Base-by-base conservation (phyloP, 1,140 invertebrate species). In the Chrysomallon squamiferum region DNA sequence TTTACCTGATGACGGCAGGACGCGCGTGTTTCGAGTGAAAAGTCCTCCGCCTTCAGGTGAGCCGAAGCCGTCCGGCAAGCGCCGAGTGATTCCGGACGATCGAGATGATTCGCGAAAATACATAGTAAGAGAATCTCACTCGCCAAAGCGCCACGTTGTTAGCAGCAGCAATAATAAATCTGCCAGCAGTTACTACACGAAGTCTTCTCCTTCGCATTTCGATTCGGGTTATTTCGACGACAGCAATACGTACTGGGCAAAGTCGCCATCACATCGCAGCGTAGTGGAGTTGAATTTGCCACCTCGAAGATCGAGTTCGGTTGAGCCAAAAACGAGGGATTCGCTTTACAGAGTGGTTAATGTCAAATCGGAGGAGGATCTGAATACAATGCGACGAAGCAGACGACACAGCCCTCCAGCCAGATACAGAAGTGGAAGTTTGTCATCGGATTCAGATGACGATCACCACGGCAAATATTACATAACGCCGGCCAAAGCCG, bases 281-380 rank as follows among this genome's bases (percentile, higher is more conserved):
- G 50, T 54, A 18, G 15, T 54, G 3, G 22, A 30, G 22, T 15
- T 54, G 18, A 22, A 54, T 27, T 22, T 22, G 22, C 13, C 13
- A 25, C 50, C 50, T 25, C 22, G 50, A 27, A 25, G 50, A 27
- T 25, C 22, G 22, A 54, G 50, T 18, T 54, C 50, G 15, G n/a
- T 54, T 54, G 50, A 54, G 13, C 18, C 58, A 4, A 30, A 54
- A 20, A 50, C 15, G 15, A 25, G 33, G 13, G 33, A 33, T 15
- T 32, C 54, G 2, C 54, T 62, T 30, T 68, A 68, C 60, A 47
- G 54, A 25, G 66, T 68, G 52, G 35, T 60, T n/a, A 60, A 66
- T 25, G 64, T 63, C n/a, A 47, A 59, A 33, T 25, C 66, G 2
- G 20, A n/a, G 13, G 66, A 62, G 38, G 32, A 54, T 54, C 50